Evolutionary conservation across 2,888 invertebrate genomes (phyloP), one percentile per base, ranked within the genome.

Genomic region (Chrysomela aeneicollis): DNA sequence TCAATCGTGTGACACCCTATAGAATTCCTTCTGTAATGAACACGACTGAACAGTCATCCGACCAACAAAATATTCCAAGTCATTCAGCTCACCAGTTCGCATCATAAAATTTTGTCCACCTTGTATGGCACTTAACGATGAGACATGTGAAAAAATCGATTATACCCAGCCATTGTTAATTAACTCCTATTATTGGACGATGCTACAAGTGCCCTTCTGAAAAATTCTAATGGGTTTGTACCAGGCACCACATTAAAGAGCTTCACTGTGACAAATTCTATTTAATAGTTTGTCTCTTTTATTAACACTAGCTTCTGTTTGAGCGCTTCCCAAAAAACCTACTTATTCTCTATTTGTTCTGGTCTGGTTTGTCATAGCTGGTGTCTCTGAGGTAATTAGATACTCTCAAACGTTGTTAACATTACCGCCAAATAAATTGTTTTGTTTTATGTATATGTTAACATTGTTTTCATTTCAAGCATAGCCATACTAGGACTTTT

Each of bases 131-230:
- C 66, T 70, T 64, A 63, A 63, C 61, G 66, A 54, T 66, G 59
- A 61, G 66, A 61, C 66, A 66, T 62, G 66, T 67, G 59, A 66
- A 66, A 66, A 68, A 70, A 70, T 70, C 70, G 70, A 70, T 70
- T 70, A 66, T 64, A 58, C 63, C 54, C 30, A 53, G 55, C 59
- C 63, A 63, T 63, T 72, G 72, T 74, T 72, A 74, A 74, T 74
- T 74, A 72, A 66, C 72, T 70, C 69, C 72, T 72, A 71, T 74
- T 67, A 71, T 68, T 70, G 63, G 69, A 66, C 66, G 67, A 71
- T 71, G 71, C 70, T 66, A 71, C 70, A 74, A 74, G 74, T 74
- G 74, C 73, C 73, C 72, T 72, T 73, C 74, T 69, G 69, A 71
- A 70, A 69, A 69, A 71, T 73, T 67, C 72, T 67, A 73, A 73